Conservation (phyloP, 2,888 invertebrate genomes). For the Drosophila quinaria region DNA sequence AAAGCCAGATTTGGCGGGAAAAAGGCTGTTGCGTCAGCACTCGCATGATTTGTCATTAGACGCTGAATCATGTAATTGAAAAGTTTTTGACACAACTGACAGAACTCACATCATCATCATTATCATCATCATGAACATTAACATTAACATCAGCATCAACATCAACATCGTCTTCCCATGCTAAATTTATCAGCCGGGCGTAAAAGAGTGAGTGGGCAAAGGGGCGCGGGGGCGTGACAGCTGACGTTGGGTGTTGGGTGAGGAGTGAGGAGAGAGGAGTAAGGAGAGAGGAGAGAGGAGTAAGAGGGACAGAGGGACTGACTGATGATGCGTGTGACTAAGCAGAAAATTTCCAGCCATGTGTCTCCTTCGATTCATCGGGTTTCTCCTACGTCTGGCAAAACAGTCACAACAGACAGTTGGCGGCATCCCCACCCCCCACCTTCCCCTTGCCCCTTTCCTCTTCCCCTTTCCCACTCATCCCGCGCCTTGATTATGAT, state of each 20-base stretch:
- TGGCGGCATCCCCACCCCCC: not conserved
- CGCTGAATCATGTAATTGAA: slow-evolving; percentile 62
- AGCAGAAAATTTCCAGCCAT: slow-evolving; percentile 61
- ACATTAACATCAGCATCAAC: slow-evolving; percentile 12
- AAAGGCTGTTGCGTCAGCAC: not conserved
- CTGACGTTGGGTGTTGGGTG: slow-evolving; percentile 15
- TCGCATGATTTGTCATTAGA: slow-evolving; percentile 27
- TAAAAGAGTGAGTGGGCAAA: slow-evolving; percentile 15
- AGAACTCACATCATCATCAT: slow-evolving; percentile 32
- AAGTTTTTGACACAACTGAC: slow-evolving; percentile 53
- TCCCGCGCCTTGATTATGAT: slow-evolving; percentile 68
- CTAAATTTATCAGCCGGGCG: slow-evolving; percentile 64
- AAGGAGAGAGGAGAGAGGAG: too few relatives aligned
- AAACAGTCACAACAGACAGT: slow-evolving; percentile 28
- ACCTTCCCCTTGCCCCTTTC: not conserved
- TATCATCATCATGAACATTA: slow-evolving; percentile 27
- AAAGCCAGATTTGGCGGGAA: not conserved
- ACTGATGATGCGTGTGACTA: slow-evolving; percentile 67
- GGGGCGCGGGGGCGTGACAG: slow-evolving; percentile 51
- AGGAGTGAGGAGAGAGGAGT: too few relatives aligned
- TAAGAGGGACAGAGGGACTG: slow-evolving; percentile 20
- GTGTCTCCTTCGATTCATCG: slow-evolving; percentile 24
- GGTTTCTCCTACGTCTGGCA: slow-evolving; percentile 18
- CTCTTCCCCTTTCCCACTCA: not conserved
- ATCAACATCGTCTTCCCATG: slow-evolving; percentile 41